These are phyloP conservation scores for Anoura caudifer DNA, from an alignment of 2,113 vertebrate species.

Conservation along the genomic window DNA sequence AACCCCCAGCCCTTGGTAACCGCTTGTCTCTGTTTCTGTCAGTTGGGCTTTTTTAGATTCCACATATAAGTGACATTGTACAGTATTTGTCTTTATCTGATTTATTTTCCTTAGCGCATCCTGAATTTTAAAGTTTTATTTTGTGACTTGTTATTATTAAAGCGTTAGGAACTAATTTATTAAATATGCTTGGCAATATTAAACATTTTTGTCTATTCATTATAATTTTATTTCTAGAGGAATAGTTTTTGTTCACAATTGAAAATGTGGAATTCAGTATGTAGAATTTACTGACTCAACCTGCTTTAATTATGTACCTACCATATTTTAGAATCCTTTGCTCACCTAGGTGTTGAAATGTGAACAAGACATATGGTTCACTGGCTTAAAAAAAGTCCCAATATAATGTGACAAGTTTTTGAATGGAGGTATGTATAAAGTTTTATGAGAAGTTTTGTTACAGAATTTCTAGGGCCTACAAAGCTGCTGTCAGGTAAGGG, in stretches of 20 bases:
- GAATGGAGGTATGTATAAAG: not conserved
- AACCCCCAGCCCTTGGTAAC: not conserved
- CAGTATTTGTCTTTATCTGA: not conserved
- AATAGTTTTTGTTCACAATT: conserved; percentile 34
- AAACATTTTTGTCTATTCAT: not conserved
- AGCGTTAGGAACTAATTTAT: conserved; percentile 2
- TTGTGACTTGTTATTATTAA: not conserved
- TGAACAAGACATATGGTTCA: not conserved
- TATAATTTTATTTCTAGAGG: conserved; percentile 18
- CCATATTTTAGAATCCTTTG: not conserved
- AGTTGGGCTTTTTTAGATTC: not conserved
- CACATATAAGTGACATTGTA: not conserved
- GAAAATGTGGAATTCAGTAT: not conserved
- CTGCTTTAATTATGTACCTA: not conserved
- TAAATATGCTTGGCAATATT: not conserved
- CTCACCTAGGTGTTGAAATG: not conserved
- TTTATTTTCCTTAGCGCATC: not conserved
- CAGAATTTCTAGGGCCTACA: not conserved
- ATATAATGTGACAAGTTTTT: not conserved
- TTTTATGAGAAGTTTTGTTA: not conserved
- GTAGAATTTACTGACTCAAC: not conserved
- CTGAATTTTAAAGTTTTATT: conserved; percentile 35
- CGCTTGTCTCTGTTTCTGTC: not conserved
- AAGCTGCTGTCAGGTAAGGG: not conserved
- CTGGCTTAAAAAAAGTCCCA: not conserved